phyloP scores from a whole-genome alignment of 2,888 invertebrate species.

The Adineta ricciae region DNA sequence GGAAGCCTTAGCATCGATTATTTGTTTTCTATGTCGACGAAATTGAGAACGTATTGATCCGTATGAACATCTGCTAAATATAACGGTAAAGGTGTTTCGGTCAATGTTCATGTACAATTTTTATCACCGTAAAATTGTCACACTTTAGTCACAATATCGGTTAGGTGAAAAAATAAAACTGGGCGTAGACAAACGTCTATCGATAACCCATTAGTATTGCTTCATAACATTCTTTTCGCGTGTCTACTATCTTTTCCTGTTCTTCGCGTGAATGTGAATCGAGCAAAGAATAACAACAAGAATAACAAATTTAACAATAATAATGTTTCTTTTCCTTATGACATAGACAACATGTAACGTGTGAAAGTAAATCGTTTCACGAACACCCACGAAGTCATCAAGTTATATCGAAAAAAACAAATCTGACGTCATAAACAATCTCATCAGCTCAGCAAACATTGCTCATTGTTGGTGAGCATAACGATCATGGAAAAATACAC shows the following conservation, averaged over 20 bases:
- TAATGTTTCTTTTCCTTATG: not conserved
- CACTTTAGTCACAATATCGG: constrained; percentile 7
- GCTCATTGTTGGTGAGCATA: not conserved
- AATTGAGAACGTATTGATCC: not conserved
- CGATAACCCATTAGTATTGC: not conserved
- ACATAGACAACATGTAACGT: not conserved
- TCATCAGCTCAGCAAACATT: constrained; percentile 5
- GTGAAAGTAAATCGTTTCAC: constrained; percentile 15
- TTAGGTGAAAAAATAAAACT: constrained; percentile 13
- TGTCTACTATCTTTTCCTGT: not conserved
- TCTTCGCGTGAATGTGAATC: not conserved
- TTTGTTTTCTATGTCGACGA: no score
- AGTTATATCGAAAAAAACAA: not conserved
- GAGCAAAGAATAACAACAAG: not conserved
- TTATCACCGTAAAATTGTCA: not conserved
- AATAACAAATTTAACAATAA: not conserved
- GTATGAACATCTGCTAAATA: not conserved
- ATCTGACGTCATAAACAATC: not conserved
- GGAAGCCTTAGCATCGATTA: no score
- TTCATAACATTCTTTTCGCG: constrained; percentile 11
- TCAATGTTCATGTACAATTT: not conserved
- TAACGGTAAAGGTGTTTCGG: not conserved
- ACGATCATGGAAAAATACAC: not conserved
- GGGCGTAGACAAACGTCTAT: not conserved
- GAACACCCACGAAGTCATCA: not conserved